Percentiles rank a stretch among this genome's conserved stretches.
Evolutionary conservation across 2,797 vertebrate genomes (phyloP).

Genomic region (Tapera naevia): DNA sequence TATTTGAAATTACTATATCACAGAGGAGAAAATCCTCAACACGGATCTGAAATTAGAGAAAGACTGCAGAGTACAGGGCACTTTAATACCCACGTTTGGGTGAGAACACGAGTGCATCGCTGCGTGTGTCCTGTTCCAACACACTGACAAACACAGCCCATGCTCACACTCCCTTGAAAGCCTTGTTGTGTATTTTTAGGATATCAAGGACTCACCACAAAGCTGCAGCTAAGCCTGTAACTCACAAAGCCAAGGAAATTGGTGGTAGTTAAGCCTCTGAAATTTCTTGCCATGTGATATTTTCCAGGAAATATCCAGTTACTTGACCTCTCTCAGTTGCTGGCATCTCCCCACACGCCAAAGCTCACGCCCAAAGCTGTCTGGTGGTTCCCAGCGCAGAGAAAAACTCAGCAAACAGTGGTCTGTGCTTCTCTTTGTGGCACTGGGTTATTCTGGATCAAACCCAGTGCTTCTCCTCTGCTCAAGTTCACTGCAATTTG

Average conservation of each 20-base stretch:
- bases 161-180: background rate
- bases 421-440: background rate
- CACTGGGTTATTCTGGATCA: background rate
- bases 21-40: constrained; percentile 30
- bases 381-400: background rate
- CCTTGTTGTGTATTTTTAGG: background rate
- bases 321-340: background rate
- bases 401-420: background rate
- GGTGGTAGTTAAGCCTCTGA: background rate
- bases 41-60: background rate
- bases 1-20: constrained; percentile 48
- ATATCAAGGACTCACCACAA: background rate
- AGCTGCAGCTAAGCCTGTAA: background rate
- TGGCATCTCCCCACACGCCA: background rate
- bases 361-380: background rate
- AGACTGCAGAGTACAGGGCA: background rate
- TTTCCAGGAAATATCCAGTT: background rate
- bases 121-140: background rate
- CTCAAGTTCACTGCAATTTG: background rate
- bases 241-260: background rate
- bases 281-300: background rate
- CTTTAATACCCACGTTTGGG: background rate
- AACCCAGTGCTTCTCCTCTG: background rate
- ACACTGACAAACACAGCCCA: accelerated
- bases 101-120: background rate